Evolutionary conservation across 2,888 invertebrate genomes (phyloP), one percentile per base, ranked within the genome.

Genomic region (Melitaea athalia): DNA sequence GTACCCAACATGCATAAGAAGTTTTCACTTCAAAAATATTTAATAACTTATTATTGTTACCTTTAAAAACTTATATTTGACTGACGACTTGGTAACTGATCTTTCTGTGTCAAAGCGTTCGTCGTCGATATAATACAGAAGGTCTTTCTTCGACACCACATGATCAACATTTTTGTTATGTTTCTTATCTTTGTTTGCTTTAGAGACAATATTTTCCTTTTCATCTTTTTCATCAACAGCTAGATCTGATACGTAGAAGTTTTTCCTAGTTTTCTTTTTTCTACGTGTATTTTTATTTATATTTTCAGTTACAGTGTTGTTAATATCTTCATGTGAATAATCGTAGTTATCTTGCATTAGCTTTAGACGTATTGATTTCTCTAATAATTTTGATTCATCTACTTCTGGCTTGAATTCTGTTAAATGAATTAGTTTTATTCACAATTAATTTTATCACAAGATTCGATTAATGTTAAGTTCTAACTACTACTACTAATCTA

Each of bases 21-120:
- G 24, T 24, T 24, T 24, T 24, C 24, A 24, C 24, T 24, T 24
- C 24, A 24, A 24, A 24, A 24, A 24, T 24, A 24, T 2, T 24
- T 24, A 24, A 24, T 24, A 24, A 2, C 24, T 24, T 2, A 24
- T 43, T 10, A 11, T 43, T 11, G 11, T 24, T 12, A 71, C 71
- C 69, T 71, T 67, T 43, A 71, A 64, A 31, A 61, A 11, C 17
- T 64, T 62, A 52, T 69, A 71, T 43, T 59, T 71, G 47, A 17
- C 49, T 3, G 63, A 38, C 31, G 64, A 43, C 14, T 50, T 38
- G 17, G 12, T 24, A 8, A 5, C 45, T 45, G 45, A 45, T 52
- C 10, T 33, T 10, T 59, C 14, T 38, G 38, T 50, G 10, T 38
- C 24, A 6, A 17, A 11, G 7, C 57, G 60, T n/a, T 64, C 63